phyloP scores from a whole-genome alignment of 2,113 vertebrate genomes.

The Oncorhynchus kisutch region DNA sequence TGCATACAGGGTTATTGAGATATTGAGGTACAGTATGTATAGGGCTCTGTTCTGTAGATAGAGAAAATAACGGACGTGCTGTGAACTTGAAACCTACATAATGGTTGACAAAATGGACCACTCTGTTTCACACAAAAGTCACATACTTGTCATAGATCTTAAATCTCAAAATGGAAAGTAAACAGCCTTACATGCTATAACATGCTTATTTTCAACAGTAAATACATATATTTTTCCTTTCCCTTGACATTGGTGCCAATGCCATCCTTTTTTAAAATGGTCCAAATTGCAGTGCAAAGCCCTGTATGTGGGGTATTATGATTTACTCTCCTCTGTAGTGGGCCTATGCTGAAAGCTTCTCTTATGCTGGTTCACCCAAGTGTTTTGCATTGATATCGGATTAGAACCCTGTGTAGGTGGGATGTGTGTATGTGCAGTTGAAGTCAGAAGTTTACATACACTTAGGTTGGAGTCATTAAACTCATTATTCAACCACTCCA shows the following conservation, averaged over 20 bases:
- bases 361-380: slow-evolving; percentile 47
- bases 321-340: slow-evolving; percentile 37
- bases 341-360: slow-evolving; percentile 51
- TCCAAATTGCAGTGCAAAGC: slow-evolving; percentile 17
- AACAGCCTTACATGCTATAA: neutral
- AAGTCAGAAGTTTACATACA: too few species aligned
- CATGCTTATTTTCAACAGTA: neutral
- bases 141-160: neutral
- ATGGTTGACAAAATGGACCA: too few species aligned
- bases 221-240: slow-evolving; percentile 14
- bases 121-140: too few species aligned
- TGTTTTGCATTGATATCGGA: slow-evolving; percentile 59
- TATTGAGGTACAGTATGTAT: too few species aligned
- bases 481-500: too few species aligned
- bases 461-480: too few species aligned
- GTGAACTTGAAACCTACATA: too few species aligned
- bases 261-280: slow-evolving; percentile 27
- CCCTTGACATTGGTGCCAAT: slow-evolving; percentile 22
- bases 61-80: too few species aligned
- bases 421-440: neutral
- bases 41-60: too few species aligned
- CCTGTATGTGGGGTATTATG: slow-evolving; percentile 43
- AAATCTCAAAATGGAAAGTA: neutral
- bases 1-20: too few species aligned
- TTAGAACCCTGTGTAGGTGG: slow-evolving; percentile 12